Conservation (phyloP, 2,113 vertebrate species). For the Solea solea region DNA sequence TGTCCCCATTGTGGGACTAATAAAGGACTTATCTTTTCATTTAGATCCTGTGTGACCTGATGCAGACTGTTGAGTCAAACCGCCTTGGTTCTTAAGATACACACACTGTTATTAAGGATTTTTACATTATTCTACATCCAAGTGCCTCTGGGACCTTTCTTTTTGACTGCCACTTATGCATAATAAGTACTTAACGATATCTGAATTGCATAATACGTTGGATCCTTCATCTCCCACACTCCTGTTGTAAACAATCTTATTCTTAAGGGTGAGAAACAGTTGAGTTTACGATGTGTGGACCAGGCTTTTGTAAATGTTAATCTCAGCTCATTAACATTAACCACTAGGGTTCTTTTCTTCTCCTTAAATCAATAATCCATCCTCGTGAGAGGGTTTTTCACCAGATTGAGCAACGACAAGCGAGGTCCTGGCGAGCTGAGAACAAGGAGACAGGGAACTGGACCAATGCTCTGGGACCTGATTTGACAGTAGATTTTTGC, state of each 20-base stretch:
- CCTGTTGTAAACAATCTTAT: slow-evolving; percentile 17
- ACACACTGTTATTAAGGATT: no score
- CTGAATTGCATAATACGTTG: neutral
- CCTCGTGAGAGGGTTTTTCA: slow-evolving; percentile 63
- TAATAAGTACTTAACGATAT: no score
- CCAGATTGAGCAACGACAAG: slow-evolving; percentile 31
- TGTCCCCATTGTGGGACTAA: no score
- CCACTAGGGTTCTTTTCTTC: slow-evolving; percentile 51
- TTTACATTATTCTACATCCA: no score
- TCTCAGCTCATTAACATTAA: slow-evolving; percentile 62
- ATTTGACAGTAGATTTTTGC: slow-evolving; percentile 24
- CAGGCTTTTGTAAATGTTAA: slow-evolving; percentile 45
- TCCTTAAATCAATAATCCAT: slow-evolving; percentile 63
- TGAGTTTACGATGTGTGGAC: slow-evolving; percentile 19
- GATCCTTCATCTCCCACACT: neutral
- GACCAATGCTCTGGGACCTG: slow-evolving; percentile 2
- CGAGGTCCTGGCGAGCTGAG: slow-evolving; percentile 27
- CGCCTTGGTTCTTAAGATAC: no score
- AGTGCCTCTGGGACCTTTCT: no score
- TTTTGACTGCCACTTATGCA: no score
- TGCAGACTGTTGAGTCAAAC: no score
- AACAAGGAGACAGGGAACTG: slow-evolving; percentile 25
- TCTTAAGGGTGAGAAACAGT: slow-evolving; percentile 3
- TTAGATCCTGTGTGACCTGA: no score
- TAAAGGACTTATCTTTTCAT: no score